Evolutionary conservation across 2,888 invertebrate species (phyloP), one percentile per base, ranked within the genome.

Genomic region (Polymixis flavicincta): DNA sequence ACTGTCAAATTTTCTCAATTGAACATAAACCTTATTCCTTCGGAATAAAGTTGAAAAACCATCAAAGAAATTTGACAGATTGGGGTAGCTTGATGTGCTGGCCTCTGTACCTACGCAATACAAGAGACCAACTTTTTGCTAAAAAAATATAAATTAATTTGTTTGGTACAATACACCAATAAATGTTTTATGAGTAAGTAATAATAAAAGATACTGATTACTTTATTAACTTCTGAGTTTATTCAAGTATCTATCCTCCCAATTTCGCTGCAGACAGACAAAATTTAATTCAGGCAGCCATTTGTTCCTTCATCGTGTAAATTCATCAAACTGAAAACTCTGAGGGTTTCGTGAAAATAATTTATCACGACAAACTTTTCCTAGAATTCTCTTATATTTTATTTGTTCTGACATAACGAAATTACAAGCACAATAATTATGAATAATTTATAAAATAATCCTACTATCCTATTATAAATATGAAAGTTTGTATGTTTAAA

Each of bases 301-400:
- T 65, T 60, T 52, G 74, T 52, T 28, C 13, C n/a, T 42, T 42
- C 55, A 68, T 28, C 50, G 19, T 28, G 50, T 50, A 55, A 76
- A 63, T 63, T 76, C 63, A 76, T 55, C 63, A 63, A 57, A 17
- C 2, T 17, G 50, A 69, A 61, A 76, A 55, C 32, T 63, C 50
- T 17, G 22, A 63, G 63, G 42, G 25, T 55, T 50, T 70, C 50
- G 7, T 22, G 7, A 22, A 50, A 76, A 70, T 28, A 63, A 76
- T 76, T 76, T 76, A 57, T 64, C 61, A 50, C 4, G 42, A 32
- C n/a, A 50, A 69, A 76, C 61, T 75, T 75, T 75, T 55, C 22
- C 19, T 22, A 55, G 19, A 48, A 69, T 4, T 52, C 17, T 52
- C 17, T n/a, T 19, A 22, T n/a, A 8, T 45, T 57, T 52, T 70